Percentiles rank a stretch among this genome's conserved stretches.
These are phyloP conservation scores for Lacerta bilineata DNA, from an alignment of 2,797 vertebrate species.

Conservation along the genomic window DNA sequence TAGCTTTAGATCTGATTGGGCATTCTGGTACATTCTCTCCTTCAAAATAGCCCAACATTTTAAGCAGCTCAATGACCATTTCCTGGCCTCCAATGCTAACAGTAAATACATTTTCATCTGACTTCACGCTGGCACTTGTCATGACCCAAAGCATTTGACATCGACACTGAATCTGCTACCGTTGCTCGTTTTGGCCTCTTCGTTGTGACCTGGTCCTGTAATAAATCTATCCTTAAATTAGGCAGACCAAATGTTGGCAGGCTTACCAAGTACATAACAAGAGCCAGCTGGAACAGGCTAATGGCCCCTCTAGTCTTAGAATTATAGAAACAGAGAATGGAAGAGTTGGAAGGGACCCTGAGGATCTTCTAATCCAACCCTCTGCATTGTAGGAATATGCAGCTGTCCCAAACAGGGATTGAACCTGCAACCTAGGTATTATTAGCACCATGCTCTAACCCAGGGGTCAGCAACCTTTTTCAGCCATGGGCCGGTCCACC, in stretches of 20 bases:
- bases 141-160: neutral
- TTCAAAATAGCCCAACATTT: neutral
- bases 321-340: too few species aligned
- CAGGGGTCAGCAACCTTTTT: too few species aligned
- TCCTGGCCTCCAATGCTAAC: neutral
- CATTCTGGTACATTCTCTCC: neutral
- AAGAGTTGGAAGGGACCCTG: too few species aligned
- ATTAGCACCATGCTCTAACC: too few species aligned
- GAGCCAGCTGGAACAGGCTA: too few species aligned
- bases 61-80: neutral
- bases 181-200: neutral
- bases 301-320: too few species aligned
- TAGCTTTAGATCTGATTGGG: neutral
- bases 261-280: neutral
- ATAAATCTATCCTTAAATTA: too few species aligned
- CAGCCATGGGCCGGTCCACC: too few species aligned
- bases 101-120: neutral
- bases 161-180: neutral
- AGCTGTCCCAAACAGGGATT: too few species aligned
- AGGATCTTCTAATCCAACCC: too few species aligned
- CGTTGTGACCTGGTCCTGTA: neutral
- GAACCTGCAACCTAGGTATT: too few species aligned
- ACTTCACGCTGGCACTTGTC: neutral
- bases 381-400: too few species aligned
- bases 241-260: neutral